Conservation (phyloP, 2,797 vertebrate species). For the Eulemur coronatus region DNA sequence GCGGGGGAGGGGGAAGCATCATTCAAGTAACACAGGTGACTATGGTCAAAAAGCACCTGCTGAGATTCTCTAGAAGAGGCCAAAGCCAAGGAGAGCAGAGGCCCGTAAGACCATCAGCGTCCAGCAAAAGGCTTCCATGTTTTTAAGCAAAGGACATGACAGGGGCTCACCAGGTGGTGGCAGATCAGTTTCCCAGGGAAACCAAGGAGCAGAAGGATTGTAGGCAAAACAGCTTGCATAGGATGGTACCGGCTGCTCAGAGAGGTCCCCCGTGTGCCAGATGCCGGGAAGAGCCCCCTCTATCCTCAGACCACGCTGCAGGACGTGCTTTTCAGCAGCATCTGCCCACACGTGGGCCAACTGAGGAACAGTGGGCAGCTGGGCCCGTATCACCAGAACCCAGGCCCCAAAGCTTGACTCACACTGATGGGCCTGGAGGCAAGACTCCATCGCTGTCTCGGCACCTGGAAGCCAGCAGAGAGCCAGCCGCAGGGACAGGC, state of each 20-base stretch:
- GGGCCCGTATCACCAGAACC: not conserved
- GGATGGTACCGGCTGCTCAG: fast-evolving
- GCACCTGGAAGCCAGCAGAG: not conserved
- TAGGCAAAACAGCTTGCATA: not conserved
- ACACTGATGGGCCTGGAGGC: not conserved
- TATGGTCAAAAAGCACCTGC: not conserved
- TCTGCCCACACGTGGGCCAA: not conserved
- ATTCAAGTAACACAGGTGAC: not conserved
- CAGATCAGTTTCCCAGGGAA: not conserved
- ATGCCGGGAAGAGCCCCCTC: fast-evolving
- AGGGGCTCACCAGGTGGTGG: fast-evolving
- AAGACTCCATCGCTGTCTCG: not conserved
- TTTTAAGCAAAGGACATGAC: not conserved
- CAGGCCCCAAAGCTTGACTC: not conserved
- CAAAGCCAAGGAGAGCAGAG: not conserved
- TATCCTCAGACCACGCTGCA: not conserved
- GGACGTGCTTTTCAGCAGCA: not conserved
- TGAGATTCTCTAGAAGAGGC: not conserved
- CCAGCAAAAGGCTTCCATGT: not conserved
- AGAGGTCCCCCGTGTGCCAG: not conserved
- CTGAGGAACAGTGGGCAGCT: not conserved
- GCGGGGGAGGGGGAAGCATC: fast-evolving
- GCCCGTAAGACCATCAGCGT: too few relatives aligned
- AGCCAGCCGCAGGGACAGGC: not conserved
- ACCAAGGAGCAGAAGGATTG: too few relatives aligned